A percentile compares a stretch with the other conserved stretches of the same genome.
phyloP scores from a whole-genome alignment of 1,140 invertebrate species.

The Brachionus paranguensis region DNA sequence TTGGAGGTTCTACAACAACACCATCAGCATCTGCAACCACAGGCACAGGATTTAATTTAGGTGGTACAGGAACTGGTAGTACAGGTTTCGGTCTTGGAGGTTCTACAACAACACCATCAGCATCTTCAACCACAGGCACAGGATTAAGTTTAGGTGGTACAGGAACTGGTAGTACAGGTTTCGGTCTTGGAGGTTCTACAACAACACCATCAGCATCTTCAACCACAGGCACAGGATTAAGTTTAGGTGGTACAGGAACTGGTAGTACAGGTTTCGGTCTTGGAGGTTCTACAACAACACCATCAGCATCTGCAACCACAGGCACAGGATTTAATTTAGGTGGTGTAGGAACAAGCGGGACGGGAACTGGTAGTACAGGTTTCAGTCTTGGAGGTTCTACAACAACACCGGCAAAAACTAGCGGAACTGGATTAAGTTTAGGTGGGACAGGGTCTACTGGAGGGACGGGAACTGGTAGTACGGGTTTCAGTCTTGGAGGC shows the following conservation, averaged over 20 bases:
- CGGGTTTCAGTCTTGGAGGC: background rate
- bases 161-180: background rate
- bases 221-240: background rate
- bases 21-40: background rate
- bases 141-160: background rate
- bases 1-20: too few species aligned
- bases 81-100: background rate
- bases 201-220: background rate
- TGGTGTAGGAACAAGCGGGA: too few species aligned
- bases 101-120: background rate
- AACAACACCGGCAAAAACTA: background rate
- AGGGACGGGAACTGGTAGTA: background rate
- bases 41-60: background rate
- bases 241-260: background rate
- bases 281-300: background rate
- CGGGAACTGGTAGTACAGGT: background rate
- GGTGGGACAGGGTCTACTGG: background rate
- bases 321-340: background rate
- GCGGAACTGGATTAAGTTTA: too few species aligned
- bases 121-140: background rate
- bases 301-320: background rate
- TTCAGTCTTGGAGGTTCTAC: background rate
- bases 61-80: background rate
- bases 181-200: background rate
- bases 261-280: background rate